Percentiles rank a stretch among this genome's conserved stretches.
These are phyloP conservation scores for Melanotaenia maccullochi DNA, from an alignment of 2,797 vertebrate genomes.

Conservation along the genomic window DNA sequence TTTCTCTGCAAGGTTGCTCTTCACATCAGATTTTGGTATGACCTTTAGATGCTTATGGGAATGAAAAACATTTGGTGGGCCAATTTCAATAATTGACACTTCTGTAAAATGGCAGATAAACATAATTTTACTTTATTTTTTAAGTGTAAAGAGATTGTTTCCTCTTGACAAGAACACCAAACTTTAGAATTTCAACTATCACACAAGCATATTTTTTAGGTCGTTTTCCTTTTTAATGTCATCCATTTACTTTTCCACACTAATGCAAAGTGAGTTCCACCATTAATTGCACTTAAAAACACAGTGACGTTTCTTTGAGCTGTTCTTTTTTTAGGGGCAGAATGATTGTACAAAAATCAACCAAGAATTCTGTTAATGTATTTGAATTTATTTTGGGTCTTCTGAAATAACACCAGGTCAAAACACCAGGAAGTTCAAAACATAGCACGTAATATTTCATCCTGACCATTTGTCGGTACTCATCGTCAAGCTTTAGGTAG, in stretches of 20 bases:
- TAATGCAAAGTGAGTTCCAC: neutral
- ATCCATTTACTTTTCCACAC: neutral
- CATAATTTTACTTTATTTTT: too few relatives aligned
- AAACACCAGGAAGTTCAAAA: neutral
- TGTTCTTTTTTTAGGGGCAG: neutral
- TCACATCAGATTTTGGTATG: neutral
- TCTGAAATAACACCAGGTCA: neutral
- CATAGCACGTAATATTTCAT: neutral
- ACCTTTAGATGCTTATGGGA: neutral
- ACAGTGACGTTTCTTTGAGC: neutral
- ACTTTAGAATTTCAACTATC: neutral
- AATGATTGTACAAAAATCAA: neutral
- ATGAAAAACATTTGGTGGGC: neutral
- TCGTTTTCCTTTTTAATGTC: neutral
- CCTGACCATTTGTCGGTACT: neutral
- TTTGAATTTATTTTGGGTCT: neutral
- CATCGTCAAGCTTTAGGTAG: neutral
- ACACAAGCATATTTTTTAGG: neutral
- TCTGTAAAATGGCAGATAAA: neutral
- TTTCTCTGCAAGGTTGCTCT: neutral
- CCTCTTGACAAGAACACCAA: neutral
- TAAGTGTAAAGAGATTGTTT: neutral
- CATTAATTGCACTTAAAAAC: neutral
- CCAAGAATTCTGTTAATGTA: neutral
- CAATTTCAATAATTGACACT: neutral